Base-by-base conservation (phyloP, 1,140 invertebrate genomes). In the Zaprionus africanus region DNA sequence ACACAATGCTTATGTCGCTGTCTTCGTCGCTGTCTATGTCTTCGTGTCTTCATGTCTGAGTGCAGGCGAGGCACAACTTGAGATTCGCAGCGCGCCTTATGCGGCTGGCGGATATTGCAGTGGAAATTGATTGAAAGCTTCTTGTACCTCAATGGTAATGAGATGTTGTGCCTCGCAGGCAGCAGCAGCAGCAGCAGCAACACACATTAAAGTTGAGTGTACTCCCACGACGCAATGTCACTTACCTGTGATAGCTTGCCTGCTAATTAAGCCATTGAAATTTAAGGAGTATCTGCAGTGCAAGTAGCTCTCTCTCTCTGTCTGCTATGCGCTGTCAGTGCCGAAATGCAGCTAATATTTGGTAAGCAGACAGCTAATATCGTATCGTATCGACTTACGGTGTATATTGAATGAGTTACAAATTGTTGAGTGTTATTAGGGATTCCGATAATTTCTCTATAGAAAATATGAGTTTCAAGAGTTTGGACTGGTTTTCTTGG, bases 71-170 rank as follows among this genome's bases (percentile, higher is more conserved):
- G 57, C 53, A 34, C 41, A 31, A 56, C 84, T 88, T 81, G 77
- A 80, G 80, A 86, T 81, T 76, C 73, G 60, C 57, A 26, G 58
- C 17, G 63, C 72, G 65, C 72, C 54, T 63, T 60, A 38, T 87
- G 78, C 66, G 34, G n/a, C 59, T 79, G 77, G 61, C 81, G 85
- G 85, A 90, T 88, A 85, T 90, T 88, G 84, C 72, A 57, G 51
- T 72, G 85, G 84, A 88, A 88, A 90, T 88, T 88, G 84, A 88
- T 88, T 90, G 84, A 90, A 88, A 90, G 81, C 82, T 84, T 90
- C 71, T 77, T 76, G 58, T 75, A 88, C 70, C 71, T 81, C 90
- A 81, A 90, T 90, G 78, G 72, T 88, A 88, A 88, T 88, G 84
- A 88, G 85, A 88, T 85, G 85, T 81, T 81, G 71, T 83, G 73